Percentiles rank a stretch among this genome's conserved stretches.
Conservation (phyloP, 2,888 invertebrate genomes). For the Macrophya annulata region DNA sequence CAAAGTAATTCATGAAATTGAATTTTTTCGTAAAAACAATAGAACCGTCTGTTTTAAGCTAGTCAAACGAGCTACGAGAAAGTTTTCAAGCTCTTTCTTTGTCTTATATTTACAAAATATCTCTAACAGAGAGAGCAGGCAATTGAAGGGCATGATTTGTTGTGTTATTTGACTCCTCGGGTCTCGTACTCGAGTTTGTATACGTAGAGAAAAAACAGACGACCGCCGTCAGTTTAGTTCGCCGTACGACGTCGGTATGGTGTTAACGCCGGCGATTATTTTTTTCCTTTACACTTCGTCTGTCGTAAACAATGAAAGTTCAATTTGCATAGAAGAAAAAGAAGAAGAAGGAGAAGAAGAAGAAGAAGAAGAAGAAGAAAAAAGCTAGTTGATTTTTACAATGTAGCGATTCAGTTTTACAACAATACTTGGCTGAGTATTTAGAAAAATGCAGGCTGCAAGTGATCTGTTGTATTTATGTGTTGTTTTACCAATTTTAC, state of each 20-base stretch:
- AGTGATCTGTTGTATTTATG: background rate
- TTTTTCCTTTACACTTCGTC: background rate
- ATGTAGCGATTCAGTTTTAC: constrained; percentile 17
- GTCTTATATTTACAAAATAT: constrained; percentile 11
- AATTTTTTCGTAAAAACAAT: background rate
- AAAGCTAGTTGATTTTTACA: background rate
- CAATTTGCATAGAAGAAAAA: background rate
- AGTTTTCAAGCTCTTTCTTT: background rate
- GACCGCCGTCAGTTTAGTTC: constrained; percentile 13
- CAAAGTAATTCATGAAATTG: background rate
- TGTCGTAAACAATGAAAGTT: background rate
- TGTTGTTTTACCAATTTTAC: background rate
- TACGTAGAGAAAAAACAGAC: constrained; percentile 9
- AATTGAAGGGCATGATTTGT: constrained; percentile 38
- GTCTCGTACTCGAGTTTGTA: background rate
- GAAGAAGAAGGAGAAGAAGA: background rate
- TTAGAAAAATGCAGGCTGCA: constrained; percentile 10
- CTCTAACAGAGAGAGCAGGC: background rate
- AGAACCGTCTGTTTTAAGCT: background rate
- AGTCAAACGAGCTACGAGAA: constrained; percentile 1
- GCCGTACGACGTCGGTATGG: constrained; percentile 26
- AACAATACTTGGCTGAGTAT: background rate
- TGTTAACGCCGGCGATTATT: background rate
- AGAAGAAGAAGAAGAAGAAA: background rate
- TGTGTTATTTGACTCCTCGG: constrained; percentile 22